These are phyloP conservation scores for Orchesellides sinensis DNA, from an alignment of 2,888 invertebrate genomes.

Conservation along the genomic window DNA sequence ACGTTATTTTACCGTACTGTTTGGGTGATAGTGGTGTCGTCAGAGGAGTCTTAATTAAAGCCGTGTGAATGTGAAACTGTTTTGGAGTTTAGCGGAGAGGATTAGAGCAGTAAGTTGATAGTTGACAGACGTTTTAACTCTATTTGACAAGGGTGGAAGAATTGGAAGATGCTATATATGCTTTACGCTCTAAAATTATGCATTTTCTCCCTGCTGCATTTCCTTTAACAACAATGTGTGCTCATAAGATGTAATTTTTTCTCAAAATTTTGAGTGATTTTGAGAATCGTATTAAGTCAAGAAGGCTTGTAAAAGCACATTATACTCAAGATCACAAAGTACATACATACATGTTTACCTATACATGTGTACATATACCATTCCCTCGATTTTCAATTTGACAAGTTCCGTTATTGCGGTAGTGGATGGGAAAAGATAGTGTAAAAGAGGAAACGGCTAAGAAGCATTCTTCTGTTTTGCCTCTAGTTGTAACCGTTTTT, in stretches of 20 bases:
- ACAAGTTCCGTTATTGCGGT: conserved; percentile 48
- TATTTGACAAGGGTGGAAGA: conserved; percentile 59
- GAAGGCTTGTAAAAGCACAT: conserved; percentile 15
- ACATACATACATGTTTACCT: conserved; percentile 33
- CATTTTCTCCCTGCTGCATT: too few relatives aligned
- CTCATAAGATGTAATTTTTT: conserved; percentile 31
- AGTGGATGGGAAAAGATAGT: conserved; percentile 6
- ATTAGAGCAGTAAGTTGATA: conserved; percentile 64
- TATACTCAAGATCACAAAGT: too few relatives aligned
- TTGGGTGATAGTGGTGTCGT: conserved; percentile 55
- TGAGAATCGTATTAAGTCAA: conserved; percentile 40
- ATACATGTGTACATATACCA: conserved; percentile 12
- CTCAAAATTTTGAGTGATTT: conserved; percentile 25
- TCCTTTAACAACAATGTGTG: conserved; percentile 3
- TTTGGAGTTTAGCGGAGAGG: conserved; percentile 41
- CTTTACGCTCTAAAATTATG: too few relatives aligned
- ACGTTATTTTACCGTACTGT: conserved; percentile 20
- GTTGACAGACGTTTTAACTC: conserved; percentile 61
- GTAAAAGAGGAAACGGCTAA: conserved; percentile 41
- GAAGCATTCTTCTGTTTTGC: conserved; percentile 35
- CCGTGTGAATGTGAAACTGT: conserved; percentile 65
- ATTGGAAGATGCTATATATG: conserved; percentile 37
- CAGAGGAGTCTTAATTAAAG: conserved; percentile 63
- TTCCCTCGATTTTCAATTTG: conserved; percentile 45
- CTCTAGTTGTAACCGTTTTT: conserved; percentile 24